Percentiles rank a stretch among this genome's conserved stretches.
Evolutionary conservation across 2,113 vertebrate species (phyloP).

Genomic region (Turnix velox): DNA sequence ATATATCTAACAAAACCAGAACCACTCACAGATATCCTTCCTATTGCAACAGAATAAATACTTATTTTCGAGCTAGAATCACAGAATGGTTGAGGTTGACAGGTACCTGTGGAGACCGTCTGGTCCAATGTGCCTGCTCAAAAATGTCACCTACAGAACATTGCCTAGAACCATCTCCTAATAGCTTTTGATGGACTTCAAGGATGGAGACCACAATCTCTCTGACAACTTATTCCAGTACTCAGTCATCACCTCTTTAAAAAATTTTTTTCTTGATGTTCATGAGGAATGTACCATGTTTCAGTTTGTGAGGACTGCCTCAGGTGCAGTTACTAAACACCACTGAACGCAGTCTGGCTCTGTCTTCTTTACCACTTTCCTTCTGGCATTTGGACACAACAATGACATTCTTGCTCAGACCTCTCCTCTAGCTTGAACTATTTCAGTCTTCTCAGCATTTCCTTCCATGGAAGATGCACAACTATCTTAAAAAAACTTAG

Average conservation of each 20-base stretch:
- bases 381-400: not conserved
- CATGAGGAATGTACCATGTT: not conserved
- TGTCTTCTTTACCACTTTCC: not conserved
- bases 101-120: not conserved
- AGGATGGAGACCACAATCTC: not conserved
- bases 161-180: not conserved
- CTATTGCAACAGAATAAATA: not conserved
- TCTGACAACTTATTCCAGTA: not conserved
- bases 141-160: not conserved
- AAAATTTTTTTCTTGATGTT: not conserved
- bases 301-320: not conserved
- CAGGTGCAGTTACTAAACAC: not conserved
- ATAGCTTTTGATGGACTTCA: not conserved
- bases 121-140: accelerated
- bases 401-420: not conserved
- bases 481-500: not conserved
- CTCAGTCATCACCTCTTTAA: not conserved
- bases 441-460: not conserved
- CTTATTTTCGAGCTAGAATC: not conserved
- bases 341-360: not conserved
- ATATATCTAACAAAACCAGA: accelerated
- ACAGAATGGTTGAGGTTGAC: not conserved
- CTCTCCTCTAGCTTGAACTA: not conserved
- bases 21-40: not conserved
- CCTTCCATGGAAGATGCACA: accelerated